A percentile compares a stretch with the other conserved stretches of the same genome.
Evolutionary conservation across 2,888 invertebrate genomes (phyloP).

Genomic region (Gari tellinella): DNA sequence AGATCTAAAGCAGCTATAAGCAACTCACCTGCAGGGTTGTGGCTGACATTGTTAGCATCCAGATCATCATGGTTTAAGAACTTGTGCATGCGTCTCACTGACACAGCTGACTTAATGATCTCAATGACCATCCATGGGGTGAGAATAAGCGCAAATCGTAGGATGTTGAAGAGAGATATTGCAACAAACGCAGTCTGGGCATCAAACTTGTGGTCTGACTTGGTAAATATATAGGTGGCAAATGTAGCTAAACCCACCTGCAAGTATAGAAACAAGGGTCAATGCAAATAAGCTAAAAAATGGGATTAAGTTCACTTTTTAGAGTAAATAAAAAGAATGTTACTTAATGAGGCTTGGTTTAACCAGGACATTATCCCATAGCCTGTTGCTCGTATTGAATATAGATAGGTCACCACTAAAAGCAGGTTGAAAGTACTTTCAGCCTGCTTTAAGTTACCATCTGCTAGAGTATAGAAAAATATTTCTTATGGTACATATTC

Average conservation of each 20-base stretch:
- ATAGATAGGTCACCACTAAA: too few species aligned
- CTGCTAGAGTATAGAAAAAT: too few species aligned
- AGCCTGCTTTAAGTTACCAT: too few species aligned
- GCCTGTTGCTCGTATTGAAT: too few species aligned
- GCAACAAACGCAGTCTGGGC: slow-evolving; percentile 86
- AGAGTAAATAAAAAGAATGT: too few species aligned
- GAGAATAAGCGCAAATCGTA: slow-evolving; percentile 94
- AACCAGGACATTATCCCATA: too few species aligned
- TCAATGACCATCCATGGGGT: slow-evolving; percentile 94
- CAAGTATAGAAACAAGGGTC: background rate
- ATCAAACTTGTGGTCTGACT: slow-evolving; percentile 86
- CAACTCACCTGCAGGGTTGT: slow-evolving; percentile 41
- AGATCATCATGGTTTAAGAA: slow-evolving; percentile 65
- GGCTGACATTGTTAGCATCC: slow-evolving; percentile 57
- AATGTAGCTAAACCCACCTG: slow-evolving; percentile 81
- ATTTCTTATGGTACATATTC: too few species aligned
- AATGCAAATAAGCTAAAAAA: too few species aligned
- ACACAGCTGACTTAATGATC: slow-evolving; percentile 57
- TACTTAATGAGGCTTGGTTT: too few species aligned
- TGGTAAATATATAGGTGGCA: slow-evolving; percentile 77
- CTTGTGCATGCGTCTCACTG: slow-evolving; percentile 56
- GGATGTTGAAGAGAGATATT: slow-evolving; percentile 83
- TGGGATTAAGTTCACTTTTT: too few species aligned
- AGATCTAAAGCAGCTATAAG: too few species aligned
- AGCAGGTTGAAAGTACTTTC: too few species aligned